Percentiles rank a stretch among this genome's conserved stretches.
Conservation (phyloP, 2,797 vertebrate species). For the Antennarius maculatus region DNA sequence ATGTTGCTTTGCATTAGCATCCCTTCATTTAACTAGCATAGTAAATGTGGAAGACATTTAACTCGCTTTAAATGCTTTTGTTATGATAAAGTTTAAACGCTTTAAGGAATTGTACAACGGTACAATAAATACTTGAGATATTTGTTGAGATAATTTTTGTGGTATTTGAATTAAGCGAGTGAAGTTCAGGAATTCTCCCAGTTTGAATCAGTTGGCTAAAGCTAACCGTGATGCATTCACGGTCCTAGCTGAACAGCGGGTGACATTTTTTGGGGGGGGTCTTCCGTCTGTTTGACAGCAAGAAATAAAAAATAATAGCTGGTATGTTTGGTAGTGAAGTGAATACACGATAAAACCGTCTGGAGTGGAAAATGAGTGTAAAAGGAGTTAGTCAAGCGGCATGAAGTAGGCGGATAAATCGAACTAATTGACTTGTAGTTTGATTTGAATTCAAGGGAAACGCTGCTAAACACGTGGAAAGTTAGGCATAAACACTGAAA, state of each 20-base stretch:
- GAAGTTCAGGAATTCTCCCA: conserved; percentile 35
- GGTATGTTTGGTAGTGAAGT: background rate
- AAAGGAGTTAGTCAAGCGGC: conserved; percentile 17
- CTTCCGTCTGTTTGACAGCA: background rate
- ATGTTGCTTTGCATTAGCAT: conserved; percentile 38
- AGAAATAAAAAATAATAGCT: background rate
- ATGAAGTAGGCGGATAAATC: conserved; percentile 20
- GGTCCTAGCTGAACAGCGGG: background rate
- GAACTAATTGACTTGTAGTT: conserved; percentile 11
- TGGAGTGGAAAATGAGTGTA: background rate
- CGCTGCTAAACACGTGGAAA: background rate
- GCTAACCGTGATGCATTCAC: no score
- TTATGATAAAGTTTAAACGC: background rate
- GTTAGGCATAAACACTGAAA: background rate
- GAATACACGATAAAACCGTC: background rate
- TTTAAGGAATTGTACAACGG: background rate
- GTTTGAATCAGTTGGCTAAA: background rate
- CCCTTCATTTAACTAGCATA: background rate
- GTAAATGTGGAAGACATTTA: background rate
- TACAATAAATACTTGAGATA: background rate
- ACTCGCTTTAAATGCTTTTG: background rate
- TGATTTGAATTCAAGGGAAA: conserved; percentile 12
- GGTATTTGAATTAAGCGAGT: conserved; percentile 47
- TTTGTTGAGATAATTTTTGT: background rate
- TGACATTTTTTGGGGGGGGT: background rate